Percentiles rank a stretch among this genome's conserved stretches.
Conservation (phyloP, 1,140 invertebrate species). For the Oryzaephilus surinamensis region DNA sequence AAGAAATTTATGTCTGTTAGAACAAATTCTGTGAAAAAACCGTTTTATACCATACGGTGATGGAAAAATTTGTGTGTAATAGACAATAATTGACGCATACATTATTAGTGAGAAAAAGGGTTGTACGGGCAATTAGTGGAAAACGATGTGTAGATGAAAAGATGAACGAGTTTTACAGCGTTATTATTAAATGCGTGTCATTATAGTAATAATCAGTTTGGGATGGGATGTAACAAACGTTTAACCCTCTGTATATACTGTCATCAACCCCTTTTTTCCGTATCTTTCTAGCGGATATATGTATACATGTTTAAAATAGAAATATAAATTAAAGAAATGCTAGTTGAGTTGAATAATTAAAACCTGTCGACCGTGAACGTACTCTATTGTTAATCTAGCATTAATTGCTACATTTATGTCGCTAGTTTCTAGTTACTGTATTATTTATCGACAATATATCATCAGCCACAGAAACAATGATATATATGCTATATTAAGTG, state of each 20-base stretch:
- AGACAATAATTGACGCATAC: too few relatives aligned
- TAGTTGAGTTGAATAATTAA: conserved; percentile 16
- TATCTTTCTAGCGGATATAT: too few relatives aligned
- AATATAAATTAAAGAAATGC: conserved; percentile 16
- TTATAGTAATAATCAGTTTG: conserved; percentile 26
- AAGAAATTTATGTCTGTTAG: too few relatives aligned
- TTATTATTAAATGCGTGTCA: conserved; percentile 25
- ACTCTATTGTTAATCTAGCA: conserved; percentile 8
- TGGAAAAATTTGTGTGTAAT: too few relatives aligned
- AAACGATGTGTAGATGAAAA: conserved; percentile 19
- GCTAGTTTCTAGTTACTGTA: conserved; percentile 1
- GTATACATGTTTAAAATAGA: too few relatives aligned
- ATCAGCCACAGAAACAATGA: too few relatives aligned
- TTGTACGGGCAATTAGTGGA: conserved; percentile 23
- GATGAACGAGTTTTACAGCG: conserved; percentile 15
- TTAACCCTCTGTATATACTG: conserved; percentile 7
- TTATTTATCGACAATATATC: conserved; percentile 12
- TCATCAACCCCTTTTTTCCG: conserved; percentile 14
- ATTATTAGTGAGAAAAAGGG: conserved; percentile 16
- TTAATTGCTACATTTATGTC: conserved; percentile 11
- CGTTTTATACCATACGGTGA: too few relatives aligned
- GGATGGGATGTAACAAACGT: conserved; percentile 7
- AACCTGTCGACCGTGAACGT: conserved; percentile 15
- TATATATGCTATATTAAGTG: too few relatives aligned
- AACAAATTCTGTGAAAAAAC: too few relatives aligned